phyloP scores from a whole-genome alignment of 30 jellyfish, hydroid and myxozoan genomes.

The Aurelia coerulea region DNA sequence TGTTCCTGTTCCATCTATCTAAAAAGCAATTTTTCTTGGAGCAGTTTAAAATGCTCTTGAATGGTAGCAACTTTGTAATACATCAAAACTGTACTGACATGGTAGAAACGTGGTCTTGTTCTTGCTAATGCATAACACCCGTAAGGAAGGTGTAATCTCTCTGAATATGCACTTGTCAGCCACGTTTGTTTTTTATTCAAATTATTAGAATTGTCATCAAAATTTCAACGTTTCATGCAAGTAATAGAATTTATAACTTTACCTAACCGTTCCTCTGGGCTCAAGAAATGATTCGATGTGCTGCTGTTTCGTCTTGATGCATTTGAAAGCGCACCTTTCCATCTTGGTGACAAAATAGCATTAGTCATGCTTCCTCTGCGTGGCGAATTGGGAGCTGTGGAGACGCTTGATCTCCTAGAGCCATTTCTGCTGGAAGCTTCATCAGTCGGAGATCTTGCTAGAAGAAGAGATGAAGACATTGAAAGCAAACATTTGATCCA shows the following conservation, averaged over 20 bases:
- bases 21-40: no score
- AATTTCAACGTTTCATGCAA: no score
- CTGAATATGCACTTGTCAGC: no score
- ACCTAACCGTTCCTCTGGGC: constrained; percentile 57
- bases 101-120: no score
- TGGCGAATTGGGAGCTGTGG: constrained; percentile 58
- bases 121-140: no score
- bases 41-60: no score
- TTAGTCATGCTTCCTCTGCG: constrained; percentile 28
- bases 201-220: no score
- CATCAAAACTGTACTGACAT: no score
- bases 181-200: no score
- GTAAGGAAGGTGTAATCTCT: no score
- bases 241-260: not conserved
- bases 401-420: constrained; percentile 32
- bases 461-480: not conserved
- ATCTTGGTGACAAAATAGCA: constrained; percentile 43
- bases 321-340: constrained; percentile 20
- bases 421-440: constrained; percentile 1
- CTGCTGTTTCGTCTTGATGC: constrained; percentile 58
- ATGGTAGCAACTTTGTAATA: no score
- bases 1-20: no score
- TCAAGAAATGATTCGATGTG: constrained; percentile 41
- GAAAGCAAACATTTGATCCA: not conserved
- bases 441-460: constrained; percentile 26